Base-by-base conservation (phyloP, 2,888 invertebrate genomes). In the Diadromus collaris region DNA sequence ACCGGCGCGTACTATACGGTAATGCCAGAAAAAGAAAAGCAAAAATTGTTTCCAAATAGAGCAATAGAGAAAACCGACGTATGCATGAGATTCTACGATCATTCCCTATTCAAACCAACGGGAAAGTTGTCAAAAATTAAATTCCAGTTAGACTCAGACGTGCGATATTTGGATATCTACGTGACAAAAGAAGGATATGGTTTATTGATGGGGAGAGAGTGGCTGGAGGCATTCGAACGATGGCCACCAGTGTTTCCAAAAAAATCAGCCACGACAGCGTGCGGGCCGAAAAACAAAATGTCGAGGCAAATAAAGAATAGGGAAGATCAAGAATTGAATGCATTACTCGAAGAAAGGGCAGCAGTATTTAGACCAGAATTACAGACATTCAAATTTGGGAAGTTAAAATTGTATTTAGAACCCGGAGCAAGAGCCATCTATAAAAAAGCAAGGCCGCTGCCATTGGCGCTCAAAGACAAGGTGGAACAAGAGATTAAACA, bases 401-500 rank as follows among this genome's bases (percentile, higher is more conserved):
- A 79, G 60, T 71, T 82, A 34, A 80, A 73, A 56, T 71, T 84
- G 2, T 27, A 73, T 10, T 54, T 82, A 41, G 79, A 80, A 65
- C 70, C 77, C 13, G 68, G 72, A 21, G 79, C 76, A 10, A 61
- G 76, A 44, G 75, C 84, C 21, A 70, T 71, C 6, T 71, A 56
- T 29, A 63, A 64, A 54, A 81, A 84, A 41, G 80, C 83, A 10
- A 65, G 82, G 19, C 85, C 85, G 0, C 77, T 87, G 6, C 86
- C 87, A 2, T 86, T 83, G 41, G 84, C 86, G 2, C 48, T 87
- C 13, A 77, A 64, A 48, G 64, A 56, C 7, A 82, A 81, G 38
- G 83, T 86, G 5, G 84, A 85, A 27, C 51, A 27, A 1, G 84
- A 86, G 67, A 51, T 86, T 0, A 75, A 82, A 19, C 61, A 76